Evolutionary conservation across 2,888 invertebrate species (phyloP).

Genomic region (Meganola albula): DNA sequence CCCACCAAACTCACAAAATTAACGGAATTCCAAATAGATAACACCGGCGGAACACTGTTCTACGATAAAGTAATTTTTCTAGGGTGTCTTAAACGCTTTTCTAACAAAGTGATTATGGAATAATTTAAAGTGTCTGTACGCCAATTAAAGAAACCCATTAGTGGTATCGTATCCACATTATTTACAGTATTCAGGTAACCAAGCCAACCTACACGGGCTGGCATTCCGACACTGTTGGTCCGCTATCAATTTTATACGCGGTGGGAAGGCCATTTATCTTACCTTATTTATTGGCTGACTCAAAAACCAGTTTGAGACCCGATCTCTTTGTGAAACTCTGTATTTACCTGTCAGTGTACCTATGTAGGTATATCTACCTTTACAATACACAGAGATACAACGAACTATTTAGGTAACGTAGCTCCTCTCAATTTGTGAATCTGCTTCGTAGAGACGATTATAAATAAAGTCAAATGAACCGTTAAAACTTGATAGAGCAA

Average conservation of each 20-base stretch:
- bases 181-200: constrained; percentile 42
- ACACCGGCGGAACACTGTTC: too few relatives aligned
- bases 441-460: constrained; percentile 30
- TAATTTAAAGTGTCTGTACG: constrained; percentile 28
- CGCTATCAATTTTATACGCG: constrained; percentile 74
- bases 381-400: constrained; percentile 30
- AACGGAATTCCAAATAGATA: too few relatives aligned
- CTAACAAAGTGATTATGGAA: too few relatives aligned
- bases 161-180: constrained; percentile 44
- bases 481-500: constrained; percentile 35
- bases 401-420: too few relatives aligned
- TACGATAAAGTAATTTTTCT: too few relatives aligned
- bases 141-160: constrained; percentile 48
- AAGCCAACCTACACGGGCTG: constrained; percentile 50
- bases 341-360: constrained; percentile 55
- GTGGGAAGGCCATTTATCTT: constrained; percentile 75
- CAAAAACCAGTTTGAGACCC: constrained; percentile 63
- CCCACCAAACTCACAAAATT: too few relatives aligned
- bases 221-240: constrained; percentile 62
- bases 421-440: too few relatives aligned
- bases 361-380: constrained; percentile 44
- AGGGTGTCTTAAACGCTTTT: too few relatives aligned
- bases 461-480: constrained; percentile 46
- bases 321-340: constrained; percentile 50
- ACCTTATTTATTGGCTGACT: constrained; percentile 73